phyloP scores from a whole-genome alignment of 2,797 vertebrate species.

The Sebastolobus alascanus region DNA sequence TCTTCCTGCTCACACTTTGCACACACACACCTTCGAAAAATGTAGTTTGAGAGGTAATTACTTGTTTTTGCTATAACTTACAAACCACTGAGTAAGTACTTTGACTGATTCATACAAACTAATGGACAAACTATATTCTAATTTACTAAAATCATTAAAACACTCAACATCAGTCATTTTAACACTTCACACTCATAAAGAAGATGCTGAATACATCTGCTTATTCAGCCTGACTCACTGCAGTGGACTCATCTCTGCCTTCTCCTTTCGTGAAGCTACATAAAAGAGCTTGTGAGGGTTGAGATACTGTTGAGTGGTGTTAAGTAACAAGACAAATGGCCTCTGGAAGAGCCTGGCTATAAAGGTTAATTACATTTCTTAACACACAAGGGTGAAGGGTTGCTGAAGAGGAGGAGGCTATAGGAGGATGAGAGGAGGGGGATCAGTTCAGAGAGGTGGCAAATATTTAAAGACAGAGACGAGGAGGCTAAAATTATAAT shows the following conservation, averaged over 20 bases:
- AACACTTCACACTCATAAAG: not conserved
- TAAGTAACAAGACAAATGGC: constrained; percentile 60
- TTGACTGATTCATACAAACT: constrained; percentile 10
- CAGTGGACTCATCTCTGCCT: not conserved
- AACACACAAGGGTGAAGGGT: constrained; percentile 50
- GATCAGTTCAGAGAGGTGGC: not conserved
- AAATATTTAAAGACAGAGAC: not conserved
- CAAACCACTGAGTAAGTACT: constrained; percentile 35
- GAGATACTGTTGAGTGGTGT: constrained; percentile 31
- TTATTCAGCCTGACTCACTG: not conserved
- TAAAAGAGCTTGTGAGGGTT: constrained; percentile 14
- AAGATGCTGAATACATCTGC: not conserved
- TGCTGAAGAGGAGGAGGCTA: constrained; percentile 25
- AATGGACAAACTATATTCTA: not conserved
- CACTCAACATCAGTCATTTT: not conserved
- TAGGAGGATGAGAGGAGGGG: constrained; percentile 9
- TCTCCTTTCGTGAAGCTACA: constrained; percentile 10
- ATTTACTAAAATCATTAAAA: not conserved
- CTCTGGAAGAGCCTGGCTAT: constrained; percentile 24
- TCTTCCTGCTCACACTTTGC: constrained; percentile 30
- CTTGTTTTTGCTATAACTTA: constrained; percentile 37
- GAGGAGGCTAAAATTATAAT: not conserved
- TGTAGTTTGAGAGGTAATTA: constrained; percentile 49
- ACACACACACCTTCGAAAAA: constrained; percentile 34
- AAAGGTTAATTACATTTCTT: constrained; percentile 78